Conservation (phyloP, 53 echinoderm and acorn worm species). For the Antedon mediterranea region DNA sequence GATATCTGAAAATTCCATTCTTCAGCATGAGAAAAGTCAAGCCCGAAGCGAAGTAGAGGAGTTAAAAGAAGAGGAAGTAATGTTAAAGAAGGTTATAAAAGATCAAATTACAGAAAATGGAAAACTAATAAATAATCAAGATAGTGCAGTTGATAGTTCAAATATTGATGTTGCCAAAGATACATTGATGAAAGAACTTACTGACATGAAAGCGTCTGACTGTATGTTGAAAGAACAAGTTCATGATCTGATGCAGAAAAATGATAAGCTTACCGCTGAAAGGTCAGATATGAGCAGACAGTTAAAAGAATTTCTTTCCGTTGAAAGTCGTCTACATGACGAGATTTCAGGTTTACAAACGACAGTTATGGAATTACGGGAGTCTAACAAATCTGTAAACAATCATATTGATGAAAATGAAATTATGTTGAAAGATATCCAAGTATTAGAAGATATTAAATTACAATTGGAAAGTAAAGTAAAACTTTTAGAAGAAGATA, state of each 20-base stretch:
- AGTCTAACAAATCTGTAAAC: neutral
- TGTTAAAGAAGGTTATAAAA: slow-evolving; percentile 27
- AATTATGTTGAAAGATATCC: neutral
- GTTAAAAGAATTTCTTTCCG: neutral
- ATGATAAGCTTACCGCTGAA: neutral
- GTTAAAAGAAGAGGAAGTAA: slow-evolving; percentile 20
- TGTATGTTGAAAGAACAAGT: slow-evolving; percentile 10
- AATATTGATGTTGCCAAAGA: slow-evolving; percentile 7
- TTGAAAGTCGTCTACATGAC: neutral
- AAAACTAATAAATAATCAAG: slow-evolving; percentile 10
- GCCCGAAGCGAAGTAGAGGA: slow-evolving; percentile 3
- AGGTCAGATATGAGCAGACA: neutral
- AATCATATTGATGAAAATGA: slow-evolving; percentile 6
- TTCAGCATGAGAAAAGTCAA: neutral
- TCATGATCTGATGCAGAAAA: slow-evolving; percentile 8
- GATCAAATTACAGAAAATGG: slow-evolving; percentile 34
- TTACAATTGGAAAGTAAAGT: slow-evolving; percentile 14
- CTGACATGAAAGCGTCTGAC: slow-evolving; percentile 2
- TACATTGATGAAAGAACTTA: neutral
- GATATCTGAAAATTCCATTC: neutral
- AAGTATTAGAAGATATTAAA: slow-evolving; percentile 3
- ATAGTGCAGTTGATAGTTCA: slow-evolving; percentile 10
- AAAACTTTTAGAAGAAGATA: slow-evolving; percentile 15
- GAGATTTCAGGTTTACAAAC: neutral
- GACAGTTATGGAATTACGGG: slow-evolving; percentile 3